Evolutionary conservation across 2,888 invertebrate species (phyloP), one percentile per base, ranked within the genome.

Genomic region (Bembecia ichneumoniformis): DNA sequence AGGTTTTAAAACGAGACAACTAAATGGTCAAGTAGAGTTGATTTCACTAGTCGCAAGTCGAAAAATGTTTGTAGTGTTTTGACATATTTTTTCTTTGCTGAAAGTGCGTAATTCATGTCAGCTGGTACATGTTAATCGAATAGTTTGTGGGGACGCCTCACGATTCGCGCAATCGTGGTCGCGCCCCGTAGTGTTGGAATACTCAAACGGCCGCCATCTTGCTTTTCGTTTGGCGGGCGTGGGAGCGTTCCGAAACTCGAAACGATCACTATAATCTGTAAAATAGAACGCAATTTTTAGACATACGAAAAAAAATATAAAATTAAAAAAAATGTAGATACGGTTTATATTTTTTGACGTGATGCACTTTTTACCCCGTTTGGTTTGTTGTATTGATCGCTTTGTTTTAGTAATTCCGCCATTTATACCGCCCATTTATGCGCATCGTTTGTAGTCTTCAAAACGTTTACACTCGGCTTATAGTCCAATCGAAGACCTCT

Each of bases 41-140:
- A 87, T 87, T 88, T 86, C 81, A 82, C 83, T 87, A 88, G 87
- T 87, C 82, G 87, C 87, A 84, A 80, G 84, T 82, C 80, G 84
- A 83, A 82, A 80, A 82, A 80, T 77, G 86, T 84, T 83, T 71
- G 87, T 88, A 87, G 88, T 87, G 88, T 88, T 88, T 88, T 88
- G 88, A 88, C 88, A 87, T 87, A 82, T 87, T 88, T 88, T 28
- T 88, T 88, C 87, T 87, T 87, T 87, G 87, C 87, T 87, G 87
- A 87, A 87, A 87, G 87, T 87, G 87, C 87, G 88, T 87, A 79
- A 87, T 84, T 88, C 87, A 84, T 87, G 87, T 83, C 87, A 88
- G 88, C 88, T 87, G 86, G 67, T 79, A 78, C 70, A 74, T 71
- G 77, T 74, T 72, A 28, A 28, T 77, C 72, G 63, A 71, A 75